Conservation (phyloP, 37 sponge, comb jelly and placozoan species). For the Axinella damicornis region DNA sequence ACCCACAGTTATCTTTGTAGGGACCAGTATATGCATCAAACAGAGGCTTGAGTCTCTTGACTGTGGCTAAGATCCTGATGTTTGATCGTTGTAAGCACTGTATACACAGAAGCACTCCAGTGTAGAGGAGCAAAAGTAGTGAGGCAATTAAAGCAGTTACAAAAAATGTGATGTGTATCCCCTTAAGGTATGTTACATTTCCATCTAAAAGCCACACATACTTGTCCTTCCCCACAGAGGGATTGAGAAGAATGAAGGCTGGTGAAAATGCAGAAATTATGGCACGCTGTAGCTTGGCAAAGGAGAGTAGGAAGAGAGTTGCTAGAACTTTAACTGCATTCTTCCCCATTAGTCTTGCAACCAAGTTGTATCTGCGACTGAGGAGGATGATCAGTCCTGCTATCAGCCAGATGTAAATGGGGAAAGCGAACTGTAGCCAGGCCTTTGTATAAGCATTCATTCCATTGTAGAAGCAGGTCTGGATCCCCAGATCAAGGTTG, state of each 20-base stretch:
- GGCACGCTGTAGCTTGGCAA: constrained; percentile 19
- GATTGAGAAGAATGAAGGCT: not conserved
- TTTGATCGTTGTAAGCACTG: constrained; percentile 9
- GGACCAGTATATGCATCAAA: constrained; percentile 53
- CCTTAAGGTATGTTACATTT: not conserved
- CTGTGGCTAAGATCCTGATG: not conserved
- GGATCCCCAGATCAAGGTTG: constrained; percentile 28
- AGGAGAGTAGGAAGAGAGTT: constrained; percentile 38
- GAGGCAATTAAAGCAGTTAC: not conserved
- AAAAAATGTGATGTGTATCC: constrained; percentile 26
- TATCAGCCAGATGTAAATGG: constrained; percentile 29
- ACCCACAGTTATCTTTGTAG: constrained; percentile 13
- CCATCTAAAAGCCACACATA: constrained; percentile 10
- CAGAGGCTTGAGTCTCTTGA: constrained; percentile 14
- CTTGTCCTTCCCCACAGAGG: not conserved
- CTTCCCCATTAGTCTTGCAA: constrained; percentile 1
- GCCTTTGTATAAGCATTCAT: constrained; percentile 13
- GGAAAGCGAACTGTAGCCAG: constrained; percentile 56
- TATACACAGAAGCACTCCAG: constrained; percentile 13
- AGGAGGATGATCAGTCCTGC: constrained; percentile 5
- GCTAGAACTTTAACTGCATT: constrained; percentile 35
- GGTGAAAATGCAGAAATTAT: not conserved
- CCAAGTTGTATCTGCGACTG: not conserved
- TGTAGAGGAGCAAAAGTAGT: constrained; percentile 6
- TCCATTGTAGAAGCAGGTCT: constrained; percentile 39